A percentile compares a stretch with the other conserved stretches of the same genome.
These are phyloP conservation scores for Leptinotarsa texana DNA, from an alignment of 1,140 invertebrate species.

Conservation along the genomic window DNA sequence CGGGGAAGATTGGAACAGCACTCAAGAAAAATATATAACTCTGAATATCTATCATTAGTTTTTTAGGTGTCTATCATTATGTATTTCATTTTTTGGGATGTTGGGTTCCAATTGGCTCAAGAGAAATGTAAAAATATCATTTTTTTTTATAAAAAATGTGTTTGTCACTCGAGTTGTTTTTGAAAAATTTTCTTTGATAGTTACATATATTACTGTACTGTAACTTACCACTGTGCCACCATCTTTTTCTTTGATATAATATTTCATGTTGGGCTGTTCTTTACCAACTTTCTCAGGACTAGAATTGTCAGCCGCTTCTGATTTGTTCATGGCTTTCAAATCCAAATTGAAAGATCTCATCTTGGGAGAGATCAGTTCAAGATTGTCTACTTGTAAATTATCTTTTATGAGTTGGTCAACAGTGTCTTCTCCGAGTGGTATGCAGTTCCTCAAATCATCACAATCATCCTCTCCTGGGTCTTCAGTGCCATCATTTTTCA, in stretches of 20 bases:
- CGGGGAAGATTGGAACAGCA: no score
- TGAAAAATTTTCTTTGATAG: no score
- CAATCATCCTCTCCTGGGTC: slow-evolving; percentile 20
- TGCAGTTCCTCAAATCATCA: slow-evolving; percentile 21
- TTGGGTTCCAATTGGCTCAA: no score
- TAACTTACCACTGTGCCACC: neutral
- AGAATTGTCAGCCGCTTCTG: neutral
- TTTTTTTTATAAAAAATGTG: no score
- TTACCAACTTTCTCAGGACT: slow-evolving; percentile 12
- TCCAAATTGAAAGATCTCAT: slow-evolving; percentile 9
- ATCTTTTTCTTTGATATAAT: slow-evolving; percentile 19
- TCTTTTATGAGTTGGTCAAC: slow-evolving; percentile 25
- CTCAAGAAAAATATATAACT: no score
- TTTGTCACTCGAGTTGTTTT: no score
- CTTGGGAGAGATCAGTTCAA: slow-evolving; percentile 22
- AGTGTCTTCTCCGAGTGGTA: slow-evolving; percentile 24
- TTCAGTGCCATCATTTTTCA: slow-evolving; percentile 12
- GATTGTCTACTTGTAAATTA: slow-evolving; percentile 19
- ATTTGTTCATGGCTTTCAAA: neutral
- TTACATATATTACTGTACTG: neutral
- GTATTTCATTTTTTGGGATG: no score
- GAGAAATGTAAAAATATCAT: no score
- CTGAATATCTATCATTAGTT: no score
- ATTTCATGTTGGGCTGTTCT: slow-evolving; percentile 18
- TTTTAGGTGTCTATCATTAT: no score